A percentile compares a stretch with the other conserved stretches of the same genome.
phyloP scores from a whole-genome alignment of 2,888 invertebrate genomes.

The Melieria picta region DNA sequence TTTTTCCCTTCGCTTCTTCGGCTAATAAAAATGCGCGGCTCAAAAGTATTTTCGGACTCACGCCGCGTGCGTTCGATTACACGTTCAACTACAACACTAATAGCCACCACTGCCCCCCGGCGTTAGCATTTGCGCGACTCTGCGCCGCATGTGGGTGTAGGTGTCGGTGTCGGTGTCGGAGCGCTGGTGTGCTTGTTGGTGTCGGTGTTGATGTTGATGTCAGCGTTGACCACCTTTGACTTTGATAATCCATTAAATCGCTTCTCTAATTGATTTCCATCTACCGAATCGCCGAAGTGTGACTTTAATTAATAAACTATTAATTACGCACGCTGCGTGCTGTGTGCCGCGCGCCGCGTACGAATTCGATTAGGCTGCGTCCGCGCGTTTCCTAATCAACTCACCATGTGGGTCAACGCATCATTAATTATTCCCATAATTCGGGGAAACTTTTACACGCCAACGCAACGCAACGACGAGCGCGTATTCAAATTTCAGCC shows the following conservation, averaged over 20 bases:
- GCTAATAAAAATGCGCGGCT: too few relatives aligned
- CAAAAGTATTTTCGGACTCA: conserved; percentile 3
- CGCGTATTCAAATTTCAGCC: conserved; percentile 26
- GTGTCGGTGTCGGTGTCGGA: conserved; percentile 23
- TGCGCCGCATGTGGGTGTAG: conserved; percentile 18
- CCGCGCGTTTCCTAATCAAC: conserved; percentile 28
- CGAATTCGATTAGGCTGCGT: neutral
- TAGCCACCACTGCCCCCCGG: conserved; percentile 21
- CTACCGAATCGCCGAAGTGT: conserved; percentile 8
- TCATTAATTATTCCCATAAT: conserved; percentile 31
- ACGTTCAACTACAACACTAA: conserved; percentile 14
- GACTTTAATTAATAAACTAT: conserved; percentile 34
- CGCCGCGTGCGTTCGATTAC: conserved; percentile 22
- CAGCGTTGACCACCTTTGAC: conserved; percentile 26
- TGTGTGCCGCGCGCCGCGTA: neutral
- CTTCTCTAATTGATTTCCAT: conserved; percentile 30
- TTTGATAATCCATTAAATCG: conserved; percentile 30
- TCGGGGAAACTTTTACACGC: conserved; percentile 19
- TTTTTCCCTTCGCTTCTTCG: too few relatives aligned
- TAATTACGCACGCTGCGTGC: conserved; percentile 13
- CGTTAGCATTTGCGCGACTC: neutral
- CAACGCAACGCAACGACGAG: neutral
- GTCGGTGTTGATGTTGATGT: conserved; percentile 26
- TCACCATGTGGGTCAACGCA: conserved; percentile 27
- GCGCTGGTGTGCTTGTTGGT: conserved; percentile 23